Evolutionary conservation across 2,113 vertebrate genomes (phyloP).

Genomic region (Microtus ochrogaster): DNA sequence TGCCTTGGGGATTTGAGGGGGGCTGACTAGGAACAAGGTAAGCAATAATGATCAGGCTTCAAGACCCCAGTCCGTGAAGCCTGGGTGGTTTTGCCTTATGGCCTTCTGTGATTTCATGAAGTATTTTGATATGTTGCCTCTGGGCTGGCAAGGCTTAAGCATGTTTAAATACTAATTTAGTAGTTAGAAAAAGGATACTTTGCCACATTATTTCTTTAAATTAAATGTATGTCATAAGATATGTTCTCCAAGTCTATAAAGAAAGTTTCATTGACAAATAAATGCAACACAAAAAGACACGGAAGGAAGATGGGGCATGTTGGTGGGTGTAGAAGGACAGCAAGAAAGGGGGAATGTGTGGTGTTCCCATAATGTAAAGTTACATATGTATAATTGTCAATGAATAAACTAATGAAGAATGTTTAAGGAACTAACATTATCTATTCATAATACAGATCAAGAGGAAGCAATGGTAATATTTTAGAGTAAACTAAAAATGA

Average conservation of each 20-base stretch:
- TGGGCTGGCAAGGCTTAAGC: neutral
- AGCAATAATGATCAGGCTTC: neutral
- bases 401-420: neutral
- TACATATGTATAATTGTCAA: neutral
- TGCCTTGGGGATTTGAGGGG: neutral
- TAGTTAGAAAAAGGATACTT: neutral
- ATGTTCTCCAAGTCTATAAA: neutral
- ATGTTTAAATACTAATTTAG: neutral
- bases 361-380: neutral
- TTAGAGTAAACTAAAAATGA: neutral
- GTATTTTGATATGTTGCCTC: neutral
- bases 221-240: neutral
- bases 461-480: neutral
- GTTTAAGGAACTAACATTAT: neutral
- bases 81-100: neutral
- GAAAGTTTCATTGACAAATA: neutral
- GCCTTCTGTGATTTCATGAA: neutral
- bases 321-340: neutral
- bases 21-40: neutral
- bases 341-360: no score
- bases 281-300: neutral
- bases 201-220: conserved; percentile 14
- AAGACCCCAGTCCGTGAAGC: neutral
- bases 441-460: neutral
- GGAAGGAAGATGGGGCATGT: neutral